Base-by-base conservation (phyloP, 2,888 invertebrate species). In the Cremastobaeus sp. region DNA sequence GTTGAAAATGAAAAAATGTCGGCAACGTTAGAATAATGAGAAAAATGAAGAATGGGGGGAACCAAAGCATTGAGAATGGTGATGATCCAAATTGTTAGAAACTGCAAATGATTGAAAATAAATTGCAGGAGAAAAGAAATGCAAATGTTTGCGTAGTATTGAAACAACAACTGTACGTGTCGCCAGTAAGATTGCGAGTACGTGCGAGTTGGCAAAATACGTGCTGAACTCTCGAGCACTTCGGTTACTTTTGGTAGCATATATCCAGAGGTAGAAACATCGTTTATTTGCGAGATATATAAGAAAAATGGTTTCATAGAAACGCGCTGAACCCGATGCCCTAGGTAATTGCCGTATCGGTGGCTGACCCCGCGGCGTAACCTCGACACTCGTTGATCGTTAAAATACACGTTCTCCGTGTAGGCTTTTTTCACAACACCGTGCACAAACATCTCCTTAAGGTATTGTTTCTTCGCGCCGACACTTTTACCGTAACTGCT, bases 231-330 rank as follows among this genome's bases (percentile, higher is more conserved):
- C 17, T 30, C 30, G 30, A 15, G 47, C 20, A 47, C 30, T 18
- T 47, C 47, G 30, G 3, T 45, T 9, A 15, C 9, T 47, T 47
- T 47, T 32, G 32, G 47, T 47, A 18, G 8, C 21, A 15, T n/a
- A 15, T 20, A 15, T 28, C n/a, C n/a, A n/a, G 25, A 57, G 59
- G 9, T 17, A 43, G 21, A 48, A 57, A 45, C 21, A 35, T 47
- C 64, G 15, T 62, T 50, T 45, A 45, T 59, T 62, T 39, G 15
- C 21, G 54, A 47, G n/a, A n/a, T n/a, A 55, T 65, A 59, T 41
- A 43, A 52, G 43, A 50, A 50, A 59, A 65, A 55, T 65, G 28
- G 30, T 47, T 55, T 65, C 65, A 65, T 55, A 55, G 50, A 68
- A 68, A 18, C 20, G 50, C 39, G 41, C 25, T 50, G 57, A 50